phyloP scores from a whole-genome alignment of 2,888 invertebrate genomes.

The Drosophila ustulata region DNA sequence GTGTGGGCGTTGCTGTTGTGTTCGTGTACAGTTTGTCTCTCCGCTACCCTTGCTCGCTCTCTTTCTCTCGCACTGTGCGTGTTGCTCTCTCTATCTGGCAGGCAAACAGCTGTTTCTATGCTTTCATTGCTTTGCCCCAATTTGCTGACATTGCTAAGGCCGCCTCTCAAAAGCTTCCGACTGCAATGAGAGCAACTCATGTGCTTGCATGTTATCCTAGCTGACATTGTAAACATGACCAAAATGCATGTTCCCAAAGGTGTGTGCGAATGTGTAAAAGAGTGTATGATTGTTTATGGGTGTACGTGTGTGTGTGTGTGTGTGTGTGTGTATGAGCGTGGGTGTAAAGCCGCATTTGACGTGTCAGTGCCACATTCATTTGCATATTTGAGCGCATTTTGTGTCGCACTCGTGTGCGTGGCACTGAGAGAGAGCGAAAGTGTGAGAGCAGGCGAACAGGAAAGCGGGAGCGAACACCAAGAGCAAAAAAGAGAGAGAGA shows the following conservation, averaged over 20 bases:
- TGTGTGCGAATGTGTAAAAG: slow-evolving; percentile 42
- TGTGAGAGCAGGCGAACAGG: slow-evolving; percentile 4
- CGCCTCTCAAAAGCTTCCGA: slow-evolving; percentile 55
- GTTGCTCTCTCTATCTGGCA: slow-evolving; percentile 9
- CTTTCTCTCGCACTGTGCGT: not conserved
- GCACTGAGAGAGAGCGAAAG: slow-evolving; percentile 15
- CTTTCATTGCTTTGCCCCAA: slow-evolving; percentile 57
- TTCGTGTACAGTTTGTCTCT: not conserved
- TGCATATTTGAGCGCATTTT: slow-evolving; percentile 70
- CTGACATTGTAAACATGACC: slow-evolving; percentile 79
- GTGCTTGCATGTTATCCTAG: slow-evolving; percentile 70
- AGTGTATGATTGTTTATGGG: slow-evolving; percentile 8
- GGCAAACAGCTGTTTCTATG: slow-evolving; percentile 67
- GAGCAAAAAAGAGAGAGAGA: slow-evolving; percentile 2
- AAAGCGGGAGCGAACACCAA: slow-evolving; percentile 3
- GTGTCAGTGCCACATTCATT: slow-evolving; percentile 71
- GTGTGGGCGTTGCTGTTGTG: slow-evolving; percentile 55
- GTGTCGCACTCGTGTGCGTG: slow-evolving; percentile 49
- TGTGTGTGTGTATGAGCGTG: slow-evolving; percentile 30
- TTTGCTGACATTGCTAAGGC: slow-evolving; percentile 70
- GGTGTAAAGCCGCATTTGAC: slow-evolving; percentile 72
- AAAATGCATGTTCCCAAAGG: slow-evolving; percentile 73
- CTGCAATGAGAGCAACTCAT: slow-evolving; percentile 41
- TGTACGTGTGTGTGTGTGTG: slow-evolving; percentile 10
- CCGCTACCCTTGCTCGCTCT: not conserved